Percentiles rank a stretch among this genome's conserved stretches.
phyloP scores from a whole-genome alignment of 1,140 invertebrate genomes.

The Danaus melanippus region DNA sequence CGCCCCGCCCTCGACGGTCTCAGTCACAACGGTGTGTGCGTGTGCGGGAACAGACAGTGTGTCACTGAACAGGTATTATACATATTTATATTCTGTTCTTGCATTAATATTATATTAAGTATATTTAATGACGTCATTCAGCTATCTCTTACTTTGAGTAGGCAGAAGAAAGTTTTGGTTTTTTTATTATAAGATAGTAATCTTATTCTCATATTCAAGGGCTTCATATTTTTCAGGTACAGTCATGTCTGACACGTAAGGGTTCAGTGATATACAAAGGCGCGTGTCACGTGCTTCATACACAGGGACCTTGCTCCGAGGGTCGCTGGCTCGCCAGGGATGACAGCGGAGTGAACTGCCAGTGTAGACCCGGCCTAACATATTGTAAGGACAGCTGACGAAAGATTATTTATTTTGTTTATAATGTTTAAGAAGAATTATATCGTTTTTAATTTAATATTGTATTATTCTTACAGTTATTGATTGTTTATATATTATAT shows the following conservation, averaged over 20 bases:
- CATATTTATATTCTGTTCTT: neutral
- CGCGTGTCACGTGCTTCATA: conserved; percentile 81
- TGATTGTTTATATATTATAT: too few relatives aligned
- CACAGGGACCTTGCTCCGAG: conserved; percentile 79
- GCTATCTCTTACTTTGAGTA: too few relatives aligned
- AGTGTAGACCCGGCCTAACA: conserved; percentile 78
- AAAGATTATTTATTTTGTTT: neutral
- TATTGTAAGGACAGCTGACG: conserved; percentile 22
- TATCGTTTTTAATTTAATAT: too few relatives aligned
- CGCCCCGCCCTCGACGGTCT: conserved; percentile 83
- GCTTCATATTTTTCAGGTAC: conserved; percentile 34
- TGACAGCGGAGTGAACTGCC: conserved; percentile 74
- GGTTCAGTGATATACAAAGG: conserved; percentile 76
- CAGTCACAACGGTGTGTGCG: conserved; percentile 86
- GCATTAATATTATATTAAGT: too few relatives aligned
- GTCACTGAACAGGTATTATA: conserved; percentile 32
- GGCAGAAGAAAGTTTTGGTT: too few relatives aligned
- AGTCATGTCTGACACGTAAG: conserved; percentile 72
- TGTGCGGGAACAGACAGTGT: conserved; percentile 72
- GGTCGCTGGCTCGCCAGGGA: conserved; percentile 80
- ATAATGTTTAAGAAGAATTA: too few relatives aligned
- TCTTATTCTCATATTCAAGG: neutral
- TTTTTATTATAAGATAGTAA: too few relatives aligned
- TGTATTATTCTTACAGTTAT: too few relatives aligned
- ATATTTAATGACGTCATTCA: too few relatives aligned